Evolutionary conservation across 2,797 vertebrate species (phyloP).

Genomic region (Coendou prehensilis): DNA sequence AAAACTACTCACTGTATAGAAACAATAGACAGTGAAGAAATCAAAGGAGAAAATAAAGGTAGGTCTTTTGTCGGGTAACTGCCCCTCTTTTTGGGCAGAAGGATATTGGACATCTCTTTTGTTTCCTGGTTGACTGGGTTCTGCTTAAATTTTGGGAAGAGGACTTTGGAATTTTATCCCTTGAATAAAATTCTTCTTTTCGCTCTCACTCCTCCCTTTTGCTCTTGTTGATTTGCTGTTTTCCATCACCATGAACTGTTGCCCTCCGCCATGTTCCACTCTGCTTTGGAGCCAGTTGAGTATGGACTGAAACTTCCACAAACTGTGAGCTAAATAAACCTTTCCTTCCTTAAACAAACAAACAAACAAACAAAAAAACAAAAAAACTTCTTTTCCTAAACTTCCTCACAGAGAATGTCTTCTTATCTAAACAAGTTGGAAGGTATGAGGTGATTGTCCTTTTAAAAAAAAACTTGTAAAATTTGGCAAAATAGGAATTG

Average conservation of each 20-base stretch:
- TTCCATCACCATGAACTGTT: no score
- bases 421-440: background rate
- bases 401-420: background rate
- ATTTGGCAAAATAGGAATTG: background rate
- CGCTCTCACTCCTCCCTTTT: no score
- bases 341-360: no score
- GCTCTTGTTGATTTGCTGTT: no score
- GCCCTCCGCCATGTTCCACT: no score
- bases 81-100: background rate
- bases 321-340: no score
- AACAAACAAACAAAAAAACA: no score
- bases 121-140: background rate
- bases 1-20: background rate
- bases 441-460: background rate
- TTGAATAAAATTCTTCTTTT: constrained; percentile 41
- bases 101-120: background rate
- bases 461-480: background rate
- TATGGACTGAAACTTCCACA: no score
- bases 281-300: no score
- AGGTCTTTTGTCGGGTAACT: background rate
- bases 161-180: background rate
- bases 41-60: background rate
- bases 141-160: constrained; percentile 22
- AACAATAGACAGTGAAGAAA: background rate
- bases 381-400: constrained; percentile 17